Base-by-base conservation (phyloP, 2,797 vertebrate species). In the Cryptoprocta ferox region DNA sequence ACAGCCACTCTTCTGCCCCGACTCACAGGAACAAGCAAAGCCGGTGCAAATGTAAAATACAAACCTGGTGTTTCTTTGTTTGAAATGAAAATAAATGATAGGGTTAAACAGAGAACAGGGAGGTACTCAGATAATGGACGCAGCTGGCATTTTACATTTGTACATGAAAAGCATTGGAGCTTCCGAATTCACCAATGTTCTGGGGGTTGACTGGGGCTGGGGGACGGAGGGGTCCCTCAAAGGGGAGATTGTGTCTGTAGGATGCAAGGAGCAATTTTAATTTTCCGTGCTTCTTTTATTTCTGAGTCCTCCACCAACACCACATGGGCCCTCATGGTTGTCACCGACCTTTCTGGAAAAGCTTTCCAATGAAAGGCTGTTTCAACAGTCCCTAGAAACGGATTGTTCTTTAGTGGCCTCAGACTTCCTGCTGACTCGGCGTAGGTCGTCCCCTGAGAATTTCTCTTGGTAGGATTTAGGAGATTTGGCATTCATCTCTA, bases 401-500 rank as follows among this genome's bases (percentile, higher is more conserved):
- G 39, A 32, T 65, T 83, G 89, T 82, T 86, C 53, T 93, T 89
- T 0, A 39, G 13, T 76, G 53, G 59, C 53, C 84, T 70, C 35
- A 30, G 0, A 78, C 84, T 96, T 97, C 45, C 37, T 78, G 76
- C 92, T 39, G 35, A 48, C 65, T 76, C 39, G 32, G 53, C 53
- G 53, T 32, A n/a, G 53, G 24, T 89, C 80, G 39, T n/a, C n/a
- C 50, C 59, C 45, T 48, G 65, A 94, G 94, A 94, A 45, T 68
- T 79, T 37, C 53, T 68, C 35, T 66, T 65, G 81, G 71, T 87
- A 59, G 94, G 81, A 88, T 95, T 96, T 87, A 75, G 88, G 76
- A 30, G 75, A 92, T 65, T 94, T 96, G 94, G 88, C 85, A 10
- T 66, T 88, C 86, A 30, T 18, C 70, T 97, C 93, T 70, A 71